Evolutionary conservation across 2,888 invertebrate genomes (phyloP).

Genomic region (Stramonita haemastoma): DNA sequence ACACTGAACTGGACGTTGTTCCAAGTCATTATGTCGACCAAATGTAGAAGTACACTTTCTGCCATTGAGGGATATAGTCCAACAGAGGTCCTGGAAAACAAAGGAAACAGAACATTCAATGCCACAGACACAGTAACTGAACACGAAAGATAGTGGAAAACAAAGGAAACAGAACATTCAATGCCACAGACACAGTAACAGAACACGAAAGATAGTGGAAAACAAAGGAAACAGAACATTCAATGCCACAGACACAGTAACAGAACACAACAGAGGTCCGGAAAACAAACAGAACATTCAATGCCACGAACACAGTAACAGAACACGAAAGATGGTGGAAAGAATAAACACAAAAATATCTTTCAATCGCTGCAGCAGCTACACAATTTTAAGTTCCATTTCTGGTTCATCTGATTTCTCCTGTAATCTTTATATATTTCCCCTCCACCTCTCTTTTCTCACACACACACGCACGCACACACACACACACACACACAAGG

Average conservation of each 20-base stretch:
- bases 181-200: background rate
- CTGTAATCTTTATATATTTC: no score
- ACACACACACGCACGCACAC: no score
- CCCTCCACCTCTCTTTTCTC: no score
- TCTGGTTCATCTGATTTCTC: no score
- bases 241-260: no score
- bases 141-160: no score
- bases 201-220: background rate
- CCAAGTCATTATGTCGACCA: constrained; percentile 67
- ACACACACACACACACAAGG: background rate
- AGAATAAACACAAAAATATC: background rate
- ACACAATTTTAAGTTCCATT: no score
- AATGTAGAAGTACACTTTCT: constrained; percentile 85
- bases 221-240: no score
- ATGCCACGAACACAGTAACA: background rate
- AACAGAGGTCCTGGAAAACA: constrained; percentile 81
- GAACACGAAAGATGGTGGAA: background rate
- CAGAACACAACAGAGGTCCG: constrained; percentile 84
- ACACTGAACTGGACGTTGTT: background rate
- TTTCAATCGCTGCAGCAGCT: no score
- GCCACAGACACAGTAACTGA: no score
- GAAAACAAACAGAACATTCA: constrained; percentile 43
- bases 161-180: no score
- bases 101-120: background rate
- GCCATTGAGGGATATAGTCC: constrained; percentile 92